A percentile compares a stretch with the other conserved stretches of the same genome.
Evolutionary conservation across 2,888 invertebrate genomes (phyloP).

Genomic region (Macaria notata): DNA sequence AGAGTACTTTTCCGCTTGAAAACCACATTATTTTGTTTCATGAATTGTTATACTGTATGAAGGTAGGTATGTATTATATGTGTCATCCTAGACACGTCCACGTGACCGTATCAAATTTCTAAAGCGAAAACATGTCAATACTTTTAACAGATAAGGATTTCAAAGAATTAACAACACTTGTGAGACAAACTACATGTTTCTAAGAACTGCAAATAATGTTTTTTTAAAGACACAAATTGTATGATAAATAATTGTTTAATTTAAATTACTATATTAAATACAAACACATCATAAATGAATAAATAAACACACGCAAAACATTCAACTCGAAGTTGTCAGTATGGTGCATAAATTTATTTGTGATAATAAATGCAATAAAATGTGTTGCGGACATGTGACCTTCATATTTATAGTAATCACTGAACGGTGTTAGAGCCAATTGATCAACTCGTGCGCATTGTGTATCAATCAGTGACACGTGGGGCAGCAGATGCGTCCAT

Average conservation of each 20-base stretch:
- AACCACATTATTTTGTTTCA: conserved; percentile 4
- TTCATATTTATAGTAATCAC: not conserved
- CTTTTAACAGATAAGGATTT: not conserved
- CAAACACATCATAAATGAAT: too few species aligned
- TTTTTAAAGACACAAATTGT: too few species aligned
- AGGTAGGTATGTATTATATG: not conserved
- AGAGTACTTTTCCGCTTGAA: conserved; percentile 5
- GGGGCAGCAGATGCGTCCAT: not conserved
- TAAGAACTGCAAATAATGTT: too few species aligned
- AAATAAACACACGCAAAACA: too few species aligned
- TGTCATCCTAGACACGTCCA: conserved; percentile 3
- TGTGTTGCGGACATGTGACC: not conserved
- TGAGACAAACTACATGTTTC: not conserved
- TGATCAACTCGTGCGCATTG: conserved; percentile 1
- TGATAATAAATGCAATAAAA: not conserved
- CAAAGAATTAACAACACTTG: not conserved
- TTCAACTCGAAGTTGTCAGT: too few species aligned
- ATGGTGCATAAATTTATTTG: too few species aligned
- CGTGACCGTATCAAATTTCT: conserved; percentile 8
- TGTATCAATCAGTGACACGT: not conserved
- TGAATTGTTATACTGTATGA: not conserved
- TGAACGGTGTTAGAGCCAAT: not conserved
- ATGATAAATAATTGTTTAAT: too few species aligned
- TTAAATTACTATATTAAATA: too few species aligned
- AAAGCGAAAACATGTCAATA: conserved; percentile 4